phyloP scores from a whole-genome alignment of 2,888 invertebrate genomes.

The Spilosoma lubricipeda region DNA sequence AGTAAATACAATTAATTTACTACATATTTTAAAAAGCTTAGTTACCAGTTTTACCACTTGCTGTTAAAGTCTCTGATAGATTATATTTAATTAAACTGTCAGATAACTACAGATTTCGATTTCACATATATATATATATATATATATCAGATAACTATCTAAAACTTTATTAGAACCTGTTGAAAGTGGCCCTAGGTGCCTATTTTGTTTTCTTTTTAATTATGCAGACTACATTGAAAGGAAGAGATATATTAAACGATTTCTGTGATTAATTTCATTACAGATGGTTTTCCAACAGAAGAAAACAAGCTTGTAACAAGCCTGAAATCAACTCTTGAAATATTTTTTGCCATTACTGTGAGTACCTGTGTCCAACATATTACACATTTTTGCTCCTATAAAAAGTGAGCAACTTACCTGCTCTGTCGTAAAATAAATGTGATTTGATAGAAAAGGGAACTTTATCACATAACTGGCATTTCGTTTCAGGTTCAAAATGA shows the following conservation, averaged over 20 bases:
- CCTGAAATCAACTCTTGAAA: not conserved
- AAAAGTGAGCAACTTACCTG: slow-evolving; percentile 17
- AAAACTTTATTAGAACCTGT: too few relatives aligned
- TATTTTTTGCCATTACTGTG: not conserved
- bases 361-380: slow-evolving; percentile 5
- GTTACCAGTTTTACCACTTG: too few relatives aligned
- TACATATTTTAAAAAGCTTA: not conserved
- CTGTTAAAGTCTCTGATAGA: too few relatives aligned
- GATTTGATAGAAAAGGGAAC: slow-evolving; percentile 36
- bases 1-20: not conserved
- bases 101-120: too few relatives aligned
- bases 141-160: too few relatives aligned
- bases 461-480: slow-evolving; percentile 26
- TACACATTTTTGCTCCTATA: slow-evolving; percentile 10
- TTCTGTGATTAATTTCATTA: not conserved
- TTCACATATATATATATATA: too few relatives aligned
- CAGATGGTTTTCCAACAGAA: not conserved
- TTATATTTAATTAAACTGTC: too few relatives aligned
- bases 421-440: slow-evolving; percentile 29
- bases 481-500: slow-evolving; percentile 31
- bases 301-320: not conserved
- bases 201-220: not conserved
- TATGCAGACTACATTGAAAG: not conserved
- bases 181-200: not conserved
- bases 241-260: not conserved